Base-by-base conservation (phyloP, 2,888 invertebrate species). In the Epinotia ramella region DNA sequence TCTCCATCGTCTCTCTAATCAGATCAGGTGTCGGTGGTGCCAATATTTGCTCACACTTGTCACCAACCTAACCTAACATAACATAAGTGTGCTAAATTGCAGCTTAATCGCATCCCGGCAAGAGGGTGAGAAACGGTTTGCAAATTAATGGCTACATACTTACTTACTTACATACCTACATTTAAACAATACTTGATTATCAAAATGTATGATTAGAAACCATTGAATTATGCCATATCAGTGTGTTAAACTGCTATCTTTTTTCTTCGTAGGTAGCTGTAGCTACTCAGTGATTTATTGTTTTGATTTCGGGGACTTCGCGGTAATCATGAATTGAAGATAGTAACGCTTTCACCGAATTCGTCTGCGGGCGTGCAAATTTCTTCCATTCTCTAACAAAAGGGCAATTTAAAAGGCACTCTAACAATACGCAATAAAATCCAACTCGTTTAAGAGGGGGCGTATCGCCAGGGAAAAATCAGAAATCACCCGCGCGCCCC, bases 291-390 rank as follows among this genome's bases (percentile, higher is more conserved):
- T 59, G 56, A 66, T 72, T 67, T 71, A 76, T 72, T 46, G 56
- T 62, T 76, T 53, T 53, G 20, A 12, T 3, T 62, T 64, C 59
- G 20, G 13, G 82, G 20, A 12, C 1, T 62, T 64, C 59, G 20
- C n/a, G 82, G 84, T 84, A 84, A 80, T 40, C 40, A 40, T 40
- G 40, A 40, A 40, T 40, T 40, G 40, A 40, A 40, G 40, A 40
- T 40, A 40, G 40, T 80, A 73, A 73, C 77, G 83, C 89, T 88
- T 88, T 86, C 87, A 85, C 87, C 83, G 78, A 81, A 81, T 82
- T 83, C 77, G 77, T 73, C 81, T 81, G 84, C 83, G 80, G 81
- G 82, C 78, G 81, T 75, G 82, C 82, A 74, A 84, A 82, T 83
- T 82, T 83, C 72, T 78, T 78, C 49, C 72, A 60, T 49, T 16